Percentiles rank a stretch among this genome's conserved stretches.
These are phyloP conservation scores for Noctuana brunneofusca DNA, from an alignment of 2,888 invertebrate species.

Conservation along the genomic window DNA sequence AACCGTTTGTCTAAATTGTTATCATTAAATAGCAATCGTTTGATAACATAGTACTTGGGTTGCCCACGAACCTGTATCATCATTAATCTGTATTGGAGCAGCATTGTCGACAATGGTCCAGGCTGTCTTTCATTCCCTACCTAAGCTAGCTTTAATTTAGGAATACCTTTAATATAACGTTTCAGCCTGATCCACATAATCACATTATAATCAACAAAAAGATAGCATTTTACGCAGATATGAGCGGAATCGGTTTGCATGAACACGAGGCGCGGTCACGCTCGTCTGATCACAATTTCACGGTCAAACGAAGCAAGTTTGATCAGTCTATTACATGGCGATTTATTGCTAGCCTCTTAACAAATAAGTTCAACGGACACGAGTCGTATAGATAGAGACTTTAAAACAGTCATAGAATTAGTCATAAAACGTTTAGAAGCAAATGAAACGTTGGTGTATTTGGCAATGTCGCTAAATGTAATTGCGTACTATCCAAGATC, in stretches of 20 bases:
- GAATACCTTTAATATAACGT: constrained; percentile 1
- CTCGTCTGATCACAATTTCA: constrained; percentile 71
- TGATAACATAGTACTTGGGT: too few relatives aligned
- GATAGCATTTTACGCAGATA: constrained; percentile 28
- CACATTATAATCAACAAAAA: constrained; percentile 12
- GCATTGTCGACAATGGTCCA: too few relatives aligned
- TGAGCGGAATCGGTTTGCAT: constrained; percentile 31
- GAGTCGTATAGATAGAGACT: constrained; percentile 32
- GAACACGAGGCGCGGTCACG: constrained; percentile 66
- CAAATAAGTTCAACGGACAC: constrained; percentile 64
- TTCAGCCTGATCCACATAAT: constrained; percentile 18
- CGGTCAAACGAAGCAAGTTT: constrained; percentile 72
- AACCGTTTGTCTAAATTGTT: too few relatives aligned
- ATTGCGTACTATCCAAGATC: too few relatives aligned
- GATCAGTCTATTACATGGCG: constrained; percentile 66
- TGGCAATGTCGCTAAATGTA: not conserved
- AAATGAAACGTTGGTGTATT: not conserved
- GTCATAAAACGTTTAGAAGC: not conserved
- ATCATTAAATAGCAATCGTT: too few relatives aligned
- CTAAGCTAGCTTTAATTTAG: too few relatives aligned
- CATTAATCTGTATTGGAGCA: too few relatives aligned
- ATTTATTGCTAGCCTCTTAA: constrained; percentile 58
- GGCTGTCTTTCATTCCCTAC: too few relatives aligned
- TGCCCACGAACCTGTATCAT: too few relatives aligned
- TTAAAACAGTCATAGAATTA: constrained; percentile 7